phyloP scores from a whole-genome alignment of 2,888 invertebrate species.

The Synergus gifuensis region DNA sequence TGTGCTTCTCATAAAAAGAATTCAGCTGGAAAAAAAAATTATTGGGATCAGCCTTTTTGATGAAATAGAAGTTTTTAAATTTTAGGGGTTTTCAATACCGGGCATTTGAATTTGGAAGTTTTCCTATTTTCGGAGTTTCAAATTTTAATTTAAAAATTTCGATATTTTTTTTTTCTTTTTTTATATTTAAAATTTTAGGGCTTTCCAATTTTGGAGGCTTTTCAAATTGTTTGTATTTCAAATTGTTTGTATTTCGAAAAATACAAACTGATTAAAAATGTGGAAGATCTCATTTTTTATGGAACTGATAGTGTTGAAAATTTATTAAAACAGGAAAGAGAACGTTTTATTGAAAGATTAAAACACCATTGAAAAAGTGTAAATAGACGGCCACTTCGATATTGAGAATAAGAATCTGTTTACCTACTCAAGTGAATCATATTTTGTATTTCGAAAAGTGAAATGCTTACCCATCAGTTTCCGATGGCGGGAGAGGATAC shows the following conservation, averaged over 20 bases:
- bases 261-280: no score
- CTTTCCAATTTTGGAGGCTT: no score
- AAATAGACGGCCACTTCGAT: neutral
- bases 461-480: slow-evolving; percentile 67
- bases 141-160: no score
- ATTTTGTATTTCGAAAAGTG: neutral
- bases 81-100: neutral
- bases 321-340: no score
- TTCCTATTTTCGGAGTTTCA: neutral
- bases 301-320: no score
- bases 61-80: neutral
- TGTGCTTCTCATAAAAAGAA: slow-evolving; percentile 60
- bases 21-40: slow-evolving; percentile 52
- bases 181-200: no score
- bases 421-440: neutral
- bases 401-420: neutral
- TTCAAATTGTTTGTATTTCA: no score
- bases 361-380: neutral
- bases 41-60: neutral
- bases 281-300: no score
- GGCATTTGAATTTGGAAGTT: neutral
- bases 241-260: no score
- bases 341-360: neutral
- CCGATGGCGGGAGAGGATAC: slow-evolving; percentile 59
- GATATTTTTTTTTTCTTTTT: no score